A percentile compares a stretch with the other conserved stretches of the same genome.
Evolutionary conservation across 2,888 invertebrate genomes (phyloP).

Genomic region (Eupithecia tripunctaria): DNA sequence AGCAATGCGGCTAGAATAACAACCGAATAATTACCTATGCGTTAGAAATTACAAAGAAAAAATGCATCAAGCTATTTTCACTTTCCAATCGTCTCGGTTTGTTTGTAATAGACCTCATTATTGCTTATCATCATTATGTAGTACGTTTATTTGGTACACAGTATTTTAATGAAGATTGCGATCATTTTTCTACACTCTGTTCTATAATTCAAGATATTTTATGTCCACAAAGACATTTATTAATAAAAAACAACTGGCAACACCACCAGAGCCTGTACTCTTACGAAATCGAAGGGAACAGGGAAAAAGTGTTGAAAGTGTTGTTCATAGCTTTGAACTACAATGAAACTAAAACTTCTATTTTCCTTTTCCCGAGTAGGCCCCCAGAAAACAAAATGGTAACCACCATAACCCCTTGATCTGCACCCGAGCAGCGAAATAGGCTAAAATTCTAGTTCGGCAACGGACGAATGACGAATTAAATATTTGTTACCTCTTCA

Average conservation of each 20-base stretch:
- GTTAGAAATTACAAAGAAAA: slow-evolving; percentile 30
- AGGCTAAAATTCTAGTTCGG: no score
- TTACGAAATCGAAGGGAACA: no score
- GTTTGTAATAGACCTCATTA: slow-evolving; percentile 49
- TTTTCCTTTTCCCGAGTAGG: no score
- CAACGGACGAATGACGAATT: background rate
- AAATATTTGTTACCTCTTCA: no score
- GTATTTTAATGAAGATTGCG: slow-evolving; percentile 56
- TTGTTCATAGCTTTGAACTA: no score
- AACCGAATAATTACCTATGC: slow-evolving; percentile 6
- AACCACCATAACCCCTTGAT: no score
- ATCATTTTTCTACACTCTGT: slow-evolving; percentile 30
- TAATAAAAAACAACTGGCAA: no score
- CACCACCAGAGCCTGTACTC: no score
- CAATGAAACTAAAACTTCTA: no score
- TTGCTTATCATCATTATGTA: slow-evolving; percentile 10
- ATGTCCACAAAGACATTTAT: background rate
- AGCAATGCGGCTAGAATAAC: background rate
- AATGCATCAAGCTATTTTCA: slow-evolving; percentile 50
- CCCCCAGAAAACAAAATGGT: background rate
- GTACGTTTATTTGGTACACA: slow-evolving; percentile 47
- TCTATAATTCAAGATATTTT: background rate
- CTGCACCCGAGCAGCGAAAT: no score
- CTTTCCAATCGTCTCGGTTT: slow-evolving; percentile 51
- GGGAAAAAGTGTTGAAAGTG: no score